Evolutionary conservation across 2,797 vertebrate genomes (phyloP), one percentile per base, ranked within the genome.

Genomic region (Alouatta caraya): DNA sequence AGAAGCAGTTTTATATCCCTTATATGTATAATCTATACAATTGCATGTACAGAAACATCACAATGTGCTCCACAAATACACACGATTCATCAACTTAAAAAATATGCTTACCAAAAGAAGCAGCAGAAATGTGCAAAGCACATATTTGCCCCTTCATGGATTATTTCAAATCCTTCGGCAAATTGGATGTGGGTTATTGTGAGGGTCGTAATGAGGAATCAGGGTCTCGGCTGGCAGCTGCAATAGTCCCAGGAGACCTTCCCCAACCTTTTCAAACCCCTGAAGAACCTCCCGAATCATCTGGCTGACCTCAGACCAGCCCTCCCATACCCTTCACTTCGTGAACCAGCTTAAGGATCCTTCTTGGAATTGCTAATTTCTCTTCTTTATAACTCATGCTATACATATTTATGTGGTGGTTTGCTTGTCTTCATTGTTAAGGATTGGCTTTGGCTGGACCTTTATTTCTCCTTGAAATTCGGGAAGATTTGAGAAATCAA

Each of bases 391-490:
- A 80, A n/a, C 8, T 67, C 61, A 9, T 22, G 46, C 55, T 88
- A 82, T 81, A 48, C 37, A 28, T 48, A 61, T 46, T 80, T 90
- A 42, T 76, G 73, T 85, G 73, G 50, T 19, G 22, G 50, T 78
- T 80, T 91, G 72, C 33, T 96, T 94, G 67, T 80, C 70, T 92
- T 82, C 57, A 39, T 67, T 78, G 50, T 81, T 94, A 86, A 90
- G 80, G 39, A 86, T 78, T 75, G 67, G 15, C 44, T 78, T 90
- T 80, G 59, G n/a, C 28, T 44, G 10, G 37, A n/a, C 46, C 11
- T 84, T 39, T 52, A 44, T 70, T 97, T 96, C 83, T 42, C 48
- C 97, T 88, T 70, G 59, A 85, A 89, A 48, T 80, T 73, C 28
- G 26, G 37, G 37, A 80, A 78, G 44, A 93, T 89, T 94, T 84